These are phyloP conservation scores for Callorhinus ursinus DNA, from an alignment of 2,113 vertebrate genomes.

Conservation along the genomic window DNA sequence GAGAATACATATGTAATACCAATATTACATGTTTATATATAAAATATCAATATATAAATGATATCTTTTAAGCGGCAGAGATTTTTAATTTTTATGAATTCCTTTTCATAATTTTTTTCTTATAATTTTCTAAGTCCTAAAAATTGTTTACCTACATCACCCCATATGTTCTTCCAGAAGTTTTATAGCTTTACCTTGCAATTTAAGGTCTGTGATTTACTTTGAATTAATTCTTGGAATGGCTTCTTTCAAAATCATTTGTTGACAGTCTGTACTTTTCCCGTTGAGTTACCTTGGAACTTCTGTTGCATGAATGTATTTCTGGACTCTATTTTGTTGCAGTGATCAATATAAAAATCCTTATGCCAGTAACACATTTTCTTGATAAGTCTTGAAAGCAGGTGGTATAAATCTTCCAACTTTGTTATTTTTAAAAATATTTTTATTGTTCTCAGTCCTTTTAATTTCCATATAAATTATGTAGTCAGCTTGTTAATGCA, in stretches of 20 bases:
- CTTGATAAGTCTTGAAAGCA: background rate
- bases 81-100: background rate
- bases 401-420: background rate
- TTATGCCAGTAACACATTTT: background rate
- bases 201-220: background rate
- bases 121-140: background rate
- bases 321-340: background rate
- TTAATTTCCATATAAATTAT: background rate
- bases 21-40: background rate
- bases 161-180: background rate
- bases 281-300: background rate
- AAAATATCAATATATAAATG: background rate
- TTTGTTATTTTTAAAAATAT: background rate
- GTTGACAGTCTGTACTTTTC: background rate
- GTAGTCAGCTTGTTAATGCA: background rate
- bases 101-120: background rate
- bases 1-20: background rate
- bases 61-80: background rate
- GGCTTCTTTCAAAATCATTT: background rate
- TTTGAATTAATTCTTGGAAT: background rate
- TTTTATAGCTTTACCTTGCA: background rate
- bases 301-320: background rate
- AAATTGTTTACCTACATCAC: background rate
- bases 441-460: background rate
- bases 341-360: background rate